Evolutionary conservation across 2,797 vertebrate genomes (phyloP), one percentile per base, ranked within the genome.

Genomic region (Megaceryle alcyon): DNA sequence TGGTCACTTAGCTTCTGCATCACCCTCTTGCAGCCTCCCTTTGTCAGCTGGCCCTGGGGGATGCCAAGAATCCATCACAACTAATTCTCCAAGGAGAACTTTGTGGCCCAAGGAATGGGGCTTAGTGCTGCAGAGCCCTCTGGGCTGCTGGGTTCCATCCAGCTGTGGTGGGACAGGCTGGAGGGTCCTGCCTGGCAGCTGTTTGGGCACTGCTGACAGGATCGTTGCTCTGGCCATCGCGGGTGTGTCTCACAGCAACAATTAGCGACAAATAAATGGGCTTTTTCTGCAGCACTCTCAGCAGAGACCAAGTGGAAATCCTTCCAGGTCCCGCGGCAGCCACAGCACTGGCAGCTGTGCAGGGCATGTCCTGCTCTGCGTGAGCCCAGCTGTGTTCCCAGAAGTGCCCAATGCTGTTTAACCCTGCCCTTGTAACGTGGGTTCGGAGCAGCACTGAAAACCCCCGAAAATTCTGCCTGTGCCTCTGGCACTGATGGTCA

Each of bases 371-470:
- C 28, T 88, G 80, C 92, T 73, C 83, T 60, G 69, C 11, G 1
- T n/a, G 66, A 37, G 33, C 26, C 51, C 33, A 17, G 77, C 66
- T 20, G 63, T 49, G 71, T 19, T 88, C 88, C 82, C 84, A 79
- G 59, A 59, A 82, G 39, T 23, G 15, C 49, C 59, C 8, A 1
- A 15, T 76, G 90, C 68, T 2, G 5, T 22, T 86, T n/a, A 8
- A 53, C 8, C 31, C 70, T 61, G 14, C 9, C 11, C 26, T 23
- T 2, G 8, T 5, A 56, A n/a, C 0, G 0, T 2, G 28, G 19
- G 23, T 82, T 28, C 1, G 7, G 68, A 39, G n/a, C n/a, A 43
- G 39, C 33, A 0, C 65, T 20, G 46, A 43, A 6, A 7, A 1
- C 12, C 29, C 26, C 46, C 23, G 17, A 37, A 43, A 1, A 2